These are phyloP conservation scores for Varanus komodoensis DNA, from an alignment of 2,113 vertebrate species.

Conservation along the genomic window DNA sequence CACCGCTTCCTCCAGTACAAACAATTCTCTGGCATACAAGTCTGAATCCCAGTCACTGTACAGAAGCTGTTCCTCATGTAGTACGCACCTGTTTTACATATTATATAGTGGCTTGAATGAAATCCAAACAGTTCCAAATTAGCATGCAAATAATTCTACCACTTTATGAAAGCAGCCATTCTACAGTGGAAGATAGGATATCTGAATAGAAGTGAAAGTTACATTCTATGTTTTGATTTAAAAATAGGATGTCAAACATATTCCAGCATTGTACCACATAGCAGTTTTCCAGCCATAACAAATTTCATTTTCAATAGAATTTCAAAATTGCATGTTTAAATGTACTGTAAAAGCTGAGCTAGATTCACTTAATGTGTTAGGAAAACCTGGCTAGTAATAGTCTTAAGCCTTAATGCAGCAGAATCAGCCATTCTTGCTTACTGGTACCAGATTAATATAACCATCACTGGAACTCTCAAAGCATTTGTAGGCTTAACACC, in stretches of 20 bases:
- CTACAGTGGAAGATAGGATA: background rate
- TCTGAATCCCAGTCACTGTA: background rate
- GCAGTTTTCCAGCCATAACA: background rate
- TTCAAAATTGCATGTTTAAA: constrained; percentile 5
- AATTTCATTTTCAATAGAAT: background rate
- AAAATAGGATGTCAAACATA: background rate
- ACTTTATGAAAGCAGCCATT: background rate
- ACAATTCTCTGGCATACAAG: background rate
- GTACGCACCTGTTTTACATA: background rate
- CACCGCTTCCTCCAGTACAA: background rate
- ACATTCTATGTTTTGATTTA: background rate
- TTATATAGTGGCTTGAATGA: background rate
- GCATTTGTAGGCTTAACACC: background rate
- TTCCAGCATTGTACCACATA: background rate
- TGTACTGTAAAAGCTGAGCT: background rate
- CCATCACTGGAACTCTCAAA: no score
- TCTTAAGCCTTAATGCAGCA: background rate
- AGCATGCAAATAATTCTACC: background rate
- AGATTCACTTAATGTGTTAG: background rate
- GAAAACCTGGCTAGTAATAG: background rate
- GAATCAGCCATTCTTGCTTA: background rate
- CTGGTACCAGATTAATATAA: background rate
- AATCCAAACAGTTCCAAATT: background rate
- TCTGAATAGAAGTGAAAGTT: background rate
- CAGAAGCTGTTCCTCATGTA: background rate